Base-by-base conservation (phyloP, 1,140 invertebrate species). In the Arion vulgaris region DNA sequence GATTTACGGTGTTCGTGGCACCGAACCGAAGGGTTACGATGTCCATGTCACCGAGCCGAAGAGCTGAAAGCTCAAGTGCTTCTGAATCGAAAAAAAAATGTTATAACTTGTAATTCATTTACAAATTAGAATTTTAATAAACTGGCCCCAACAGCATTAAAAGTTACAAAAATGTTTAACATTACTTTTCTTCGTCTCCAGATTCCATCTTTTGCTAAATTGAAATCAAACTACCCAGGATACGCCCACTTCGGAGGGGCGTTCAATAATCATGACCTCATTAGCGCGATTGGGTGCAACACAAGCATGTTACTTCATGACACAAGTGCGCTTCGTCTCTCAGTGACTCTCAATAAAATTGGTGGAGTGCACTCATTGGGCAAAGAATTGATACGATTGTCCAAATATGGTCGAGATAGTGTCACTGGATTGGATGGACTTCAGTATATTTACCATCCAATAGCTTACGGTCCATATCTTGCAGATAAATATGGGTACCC, bases 401-500 rank as follows among this genome's bases (percentile, higher is more conserved):
- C 90, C 49, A 89, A 87, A 83, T 87, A 86, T 83, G 89, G 89
- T 15, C 85, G 84, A 23, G 90, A 91, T 82, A 90, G 89, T 74
- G 86, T 90, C 2, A 45, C 81, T 5, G 90, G 89, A 7, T 82
- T 49, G 51, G 83, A 91, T 84, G 87, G 88, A 5, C 57, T 87
- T 0, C 88, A 90, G 80, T 91, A 91, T 73, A 89, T 92, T 41
- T 91, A 88, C 75, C 89, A 91, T 78, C 89, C 91, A 0, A 87
- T 91, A 13, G 90, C 90, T 17, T 91, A 89, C 81, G 91, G 91
- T 19, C 91, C 91, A 1, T 92, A 85, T 72, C 80, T 92, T 51
- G 91, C 90, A 1, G 89, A 90, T 57, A 91, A 91, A 79, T 92
- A 92, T 85, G 89, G 88, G 28, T 90, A 88, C 83, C 91, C 91